Percentiles rank a stretch among this genome's conserved stretches.
These are phyloP conservation scores for Pontoporia blainvillei DNA, from an alignment of 2,113 vertebrate genomes.

Conservation along the genomic window DNA sequence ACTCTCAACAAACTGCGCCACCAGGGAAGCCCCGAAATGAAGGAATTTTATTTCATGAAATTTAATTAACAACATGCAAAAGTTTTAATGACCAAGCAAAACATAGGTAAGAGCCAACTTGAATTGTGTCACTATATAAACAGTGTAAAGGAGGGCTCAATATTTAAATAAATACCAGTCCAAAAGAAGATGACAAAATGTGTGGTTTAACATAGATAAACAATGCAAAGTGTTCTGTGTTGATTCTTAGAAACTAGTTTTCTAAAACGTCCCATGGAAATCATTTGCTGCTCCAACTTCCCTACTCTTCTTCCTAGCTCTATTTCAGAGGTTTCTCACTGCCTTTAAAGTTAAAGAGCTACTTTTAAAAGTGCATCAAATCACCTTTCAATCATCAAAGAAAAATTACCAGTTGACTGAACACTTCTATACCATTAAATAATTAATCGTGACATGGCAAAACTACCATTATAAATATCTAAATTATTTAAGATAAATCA, in stretches of 20 bases:
- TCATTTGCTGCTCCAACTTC: not conserved
- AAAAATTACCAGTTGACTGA: conserved; percentile 12
- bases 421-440: not conserved
- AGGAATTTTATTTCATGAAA: conserved; percentile 43
- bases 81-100: conserved; percentile 36
- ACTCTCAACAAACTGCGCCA: no score
- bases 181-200: not conserved
- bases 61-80: conserved; percentile 48
- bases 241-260: conserved; percentile 5
- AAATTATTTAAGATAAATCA: conserved; percentile 28
- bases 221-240: not conserved
- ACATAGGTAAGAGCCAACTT: not conserved
- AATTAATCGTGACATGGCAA: not conserved
- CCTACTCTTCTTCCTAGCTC: not conserved
- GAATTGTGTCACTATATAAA: not conserved
- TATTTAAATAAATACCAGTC: not conserved
- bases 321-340: not conserved
- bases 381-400: not conserved
- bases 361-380: not conserved
- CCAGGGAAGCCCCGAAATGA: no score
- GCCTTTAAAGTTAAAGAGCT: not conserved
- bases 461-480: not conserved
- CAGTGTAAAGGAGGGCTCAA: not conserved
- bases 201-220: not conserved
- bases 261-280: not conserved